Evolutionary conservation across 1,140 invertebrate genomes (phyloP), one percentile per base, ranked within the genome.

Genomic region (Drosophila subpulchrella): DNA sequence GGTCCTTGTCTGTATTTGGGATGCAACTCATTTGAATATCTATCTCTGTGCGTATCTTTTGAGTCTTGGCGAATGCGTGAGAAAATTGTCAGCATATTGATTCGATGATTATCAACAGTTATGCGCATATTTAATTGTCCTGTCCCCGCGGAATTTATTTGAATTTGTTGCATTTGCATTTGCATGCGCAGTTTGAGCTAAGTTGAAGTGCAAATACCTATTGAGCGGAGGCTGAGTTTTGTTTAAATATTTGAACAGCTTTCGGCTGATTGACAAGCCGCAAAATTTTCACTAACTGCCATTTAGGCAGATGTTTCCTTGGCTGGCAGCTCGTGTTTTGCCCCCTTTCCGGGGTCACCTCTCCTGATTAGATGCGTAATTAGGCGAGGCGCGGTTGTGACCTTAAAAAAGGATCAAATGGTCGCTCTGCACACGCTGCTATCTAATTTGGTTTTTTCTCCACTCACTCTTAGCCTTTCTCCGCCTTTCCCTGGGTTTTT

Each of bases 51-150:
- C 74, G 44, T 68, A 79, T 79, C 59, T 78, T 42, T 6, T 30
- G 44, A 51, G 54, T 46, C 47, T 60, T 42, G 53, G 53, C 57
- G 57, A 62, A 44, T 85, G 83, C 84, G 84, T 88, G 84, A 88
- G 84, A 88, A 88, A 89, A 80, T 89, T 71, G 84, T 89, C 80
- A 88, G 84, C 84, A 89, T 88, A 88, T 88, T 88, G 84, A 88
- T 88, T 89, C 68, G 80, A 84, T 89, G 76, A 88, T 88, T 88
- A 88, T 88, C 84, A 76, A 77, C 76, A 88, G 84, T 89, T 88
- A 88, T 89, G 84, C 84, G 84, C 84, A 88, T 88, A 88, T 89
- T 80, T 88, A 89, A 88, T 86, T 77, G 62, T 74, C 51, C 56
- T 55, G 27, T 46, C 32, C 56, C 51, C 24, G 39, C 41, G 59